Evolutionary conservation across 2,888 invertebrate species (phyloP), one percentile per base, ranked within the genome.

Genomic region (Nymphalis polychloros): DNA sequence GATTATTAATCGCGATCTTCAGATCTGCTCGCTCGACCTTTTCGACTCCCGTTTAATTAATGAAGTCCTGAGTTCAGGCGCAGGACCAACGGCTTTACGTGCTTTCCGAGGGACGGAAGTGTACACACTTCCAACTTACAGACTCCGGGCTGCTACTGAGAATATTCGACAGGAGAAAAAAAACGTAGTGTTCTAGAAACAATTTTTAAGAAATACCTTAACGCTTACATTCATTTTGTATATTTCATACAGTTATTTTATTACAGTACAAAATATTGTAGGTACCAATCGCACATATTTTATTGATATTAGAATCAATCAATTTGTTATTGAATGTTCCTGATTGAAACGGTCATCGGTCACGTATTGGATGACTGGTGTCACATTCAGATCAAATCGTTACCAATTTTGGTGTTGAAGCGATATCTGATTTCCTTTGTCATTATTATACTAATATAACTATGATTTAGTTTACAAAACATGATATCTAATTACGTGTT

Each of bases 351-450:
- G n/a, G 4, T n/a, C 41, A 46, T 69, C 63, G 41, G 41, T 67
- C 67, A 70, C 63, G 63, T 69, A 19, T 48, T 52, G 41, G 20
- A 57, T 69, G 69, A 63, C 53, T 46, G 47, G 65, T 63, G 69
- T 69, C 69, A 63, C 35, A 23, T 64, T 59, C 41, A 53, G 35
- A 49, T 65, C 60, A n/a, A 49, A 31, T 61, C 65, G 31, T 46
- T n/a, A 27, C 65, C 65, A 65, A 53, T 59, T 70, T 67, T 64
- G 70, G 70, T n/a, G 48, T 53, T 57, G 23, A 67, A 46, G 59
- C 52, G 52, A 63, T 63, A 55, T 63, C 66, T 61, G 62, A 66
- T 66, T 55, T 55, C 55, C 27, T 55, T 27, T 31, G 55, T 55
- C 55, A 55, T 55, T 20, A n/a, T 20, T 31, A 31, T 31, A 31